phyloP scores from a whole-genome alignment of 2,888 invertebrate species.

The Cheilosia vulpina region DNA sequence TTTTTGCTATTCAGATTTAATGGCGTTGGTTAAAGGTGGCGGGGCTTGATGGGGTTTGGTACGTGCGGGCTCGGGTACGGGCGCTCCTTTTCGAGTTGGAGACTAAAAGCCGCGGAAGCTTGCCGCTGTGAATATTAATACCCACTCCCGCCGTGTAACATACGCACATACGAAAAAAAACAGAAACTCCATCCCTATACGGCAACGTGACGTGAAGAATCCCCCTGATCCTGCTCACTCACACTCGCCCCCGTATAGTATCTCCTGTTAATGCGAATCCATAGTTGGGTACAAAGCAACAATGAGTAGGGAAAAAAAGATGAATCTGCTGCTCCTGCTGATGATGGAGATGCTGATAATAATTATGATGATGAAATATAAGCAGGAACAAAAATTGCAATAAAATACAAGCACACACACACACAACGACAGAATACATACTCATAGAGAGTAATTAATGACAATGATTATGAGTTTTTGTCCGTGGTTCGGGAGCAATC shows the following conservation, averaged over 20 bases:
- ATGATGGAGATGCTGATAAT: constrained; percentile 62
- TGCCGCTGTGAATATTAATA: constrained; percentile 64
- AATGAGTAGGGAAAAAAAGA: constrained; percentile 34
- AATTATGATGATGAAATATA: constrained; percentile 75
- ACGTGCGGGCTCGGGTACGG: constrained; percentile 27
- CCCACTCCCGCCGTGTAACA: constrained; percentile 27
- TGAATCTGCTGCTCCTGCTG: constrained; percentile 28
- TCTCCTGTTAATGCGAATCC: constrained; percentile 64
- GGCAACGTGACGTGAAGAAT: constrained; percentile 64
- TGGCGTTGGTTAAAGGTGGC: constrained; percentile 64
- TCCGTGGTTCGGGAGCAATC: constrained; percentile 50
- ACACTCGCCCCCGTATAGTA: constrained; percentile 24
- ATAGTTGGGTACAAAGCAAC: constrained; percentile 69
- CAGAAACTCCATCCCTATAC: constrained; percentile 27
- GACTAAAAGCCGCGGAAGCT: constrained; percentile 67
- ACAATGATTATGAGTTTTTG: constrained; percentile 75
- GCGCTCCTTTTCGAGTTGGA: constrained; percentile 33
- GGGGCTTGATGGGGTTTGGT: constrained; percentile 47
- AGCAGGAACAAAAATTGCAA: constrained; percentile 33
- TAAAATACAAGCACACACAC: constrained; percentile 19
- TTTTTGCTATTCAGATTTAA: constrained; percentile 22
- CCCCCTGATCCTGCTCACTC: constrained; percentile 35
- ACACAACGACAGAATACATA: constrained; percentile 1
- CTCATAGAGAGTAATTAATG: constrained; percentile 68
- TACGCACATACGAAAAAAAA: constrained; percentile 47